Evolutionary conservation across 2,797 vertebrate genomes (phyloP).

Genomic region (Centroberyx gerrardi): DNA sequence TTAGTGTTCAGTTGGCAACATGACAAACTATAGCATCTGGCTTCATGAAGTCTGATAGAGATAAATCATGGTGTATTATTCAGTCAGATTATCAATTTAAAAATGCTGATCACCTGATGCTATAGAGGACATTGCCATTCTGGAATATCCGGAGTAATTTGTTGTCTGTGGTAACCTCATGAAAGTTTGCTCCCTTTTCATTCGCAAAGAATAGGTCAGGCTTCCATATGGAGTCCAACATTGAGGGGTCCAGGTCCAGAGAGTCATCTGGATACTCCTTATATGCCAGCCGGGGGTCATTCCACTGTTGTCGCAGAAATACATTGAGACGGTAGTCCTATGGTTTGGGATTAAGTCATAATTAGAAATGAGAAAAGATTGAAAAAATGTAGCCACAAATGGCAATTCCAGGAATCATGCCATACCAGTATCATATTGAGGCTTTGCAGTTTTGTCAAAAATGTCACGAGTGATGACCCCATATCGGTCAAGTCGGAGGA

Average conservation of each 20-base stretch:
- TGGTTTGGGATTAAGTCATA: background rate
- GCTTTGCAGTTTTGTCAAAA: background rate
- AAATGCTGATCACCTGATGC: slow-evolving; percentile 89
- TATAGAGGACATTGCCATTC: slow-evolving; percentile 96
- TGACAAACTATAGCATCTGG: background rate
- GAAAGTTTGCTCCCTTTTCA: slow-evolving; percentile 96
- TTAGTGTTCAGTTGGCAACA: slow-evolving; percentile 19
- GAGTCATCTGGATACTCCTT: slow-evolving; percentile 95
- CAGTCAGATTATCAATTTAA: background rate
- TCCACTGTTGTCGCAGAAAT: slow-evolving; percentile 97
- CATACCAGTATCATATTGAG: background rate
- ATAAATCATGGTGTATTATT: slow-evolving; percentile 4
- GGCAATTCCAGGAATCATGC: background rate
- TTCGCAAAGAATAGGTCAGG: slow-evolving; percentile 97
- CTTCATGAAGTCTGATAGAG: background rate
- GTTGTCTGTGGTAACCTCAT: slow-evolving; percentile 96
- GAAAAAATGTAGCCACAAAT: background rate
- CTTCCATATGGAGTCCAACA: slow-evolving; percentile 98
- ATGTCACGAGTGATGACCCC: too few species aligned
- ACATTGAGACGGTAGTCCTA: slow-evolving; percentile 96
- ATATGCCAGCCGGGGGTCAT: slow-evolving; percentile 94
- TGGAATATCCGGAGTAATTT: slow-evolving; percentile 96
- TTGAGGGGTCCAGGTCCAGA: slow-evolving; percentile 94
- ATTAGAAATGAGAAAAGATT: slow-evolving; percentile 10
- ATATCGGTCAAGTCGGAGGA: too few species aligned